These are phyloP conservation scores for Ennomos fuscantarius DNA, from an alignment of 2,888 invertebrate species.

Conservation along the genomic window DNA sequence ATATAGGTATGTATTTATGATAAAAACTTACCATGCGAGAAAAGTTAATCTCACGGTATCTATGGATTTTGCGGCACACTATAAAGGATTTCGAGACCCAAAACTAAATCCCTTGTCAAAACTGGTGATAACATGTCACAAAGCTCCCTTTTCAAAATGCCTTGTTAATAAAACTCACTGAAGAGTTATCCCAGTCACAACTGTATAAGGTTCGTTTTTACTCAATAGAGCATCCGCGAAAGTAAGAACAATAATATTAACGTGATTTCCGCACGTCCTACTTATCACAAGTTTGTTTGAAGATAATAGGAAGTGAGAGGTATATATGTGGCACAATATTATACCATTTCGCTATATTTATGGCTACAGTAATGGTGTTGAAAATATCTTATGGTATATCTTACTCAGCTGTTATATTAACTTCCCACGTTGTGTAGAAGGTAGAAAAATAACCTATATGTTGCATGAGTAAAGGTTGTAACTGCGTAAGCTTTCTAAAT, in stretches of 20 bases:
- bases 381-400: constrained; percentile 14
- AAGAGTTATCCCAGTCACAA: constrained; percentile 4
- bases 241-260: constrained; percentile 28
- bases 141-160: constrained; percentile 31
- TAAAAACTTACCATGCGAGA: too few relatives aligned
- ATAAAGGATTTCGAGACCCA: constrained; percentile 12
- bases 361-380: constrained; percentile 18
- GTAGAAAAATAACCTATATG: too few relatives aligned
- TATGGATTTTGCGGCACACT: not conserved
- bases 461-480: too few relatives aligned
- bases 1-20: too few relatives aligned
- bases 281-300: constrained; percentile 31
- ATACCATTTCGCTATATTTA: constrained; percentile 27
- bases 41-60: not conserved
- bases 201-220: constrained; percentile 5
- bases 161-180: constrained; percentile 4
- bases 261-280: constrained; percentile 28
- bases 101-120: constrained; percentile 46
- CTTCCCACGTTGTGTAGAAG: not conserved
- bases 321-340: constrained; percentile 24
- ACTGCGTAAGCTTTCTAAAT: too few relatives aligned
- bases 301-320: constrained; percentile 27
- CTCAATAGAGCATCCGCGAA: not conserved
- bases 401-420: constrained; percentile 8
- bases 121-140: constrained; percentile 45